Evolutionary conservation across 2,797 vertebrate species (phyloP).

Genomic region (Borostomias antarcticus): DNA sequence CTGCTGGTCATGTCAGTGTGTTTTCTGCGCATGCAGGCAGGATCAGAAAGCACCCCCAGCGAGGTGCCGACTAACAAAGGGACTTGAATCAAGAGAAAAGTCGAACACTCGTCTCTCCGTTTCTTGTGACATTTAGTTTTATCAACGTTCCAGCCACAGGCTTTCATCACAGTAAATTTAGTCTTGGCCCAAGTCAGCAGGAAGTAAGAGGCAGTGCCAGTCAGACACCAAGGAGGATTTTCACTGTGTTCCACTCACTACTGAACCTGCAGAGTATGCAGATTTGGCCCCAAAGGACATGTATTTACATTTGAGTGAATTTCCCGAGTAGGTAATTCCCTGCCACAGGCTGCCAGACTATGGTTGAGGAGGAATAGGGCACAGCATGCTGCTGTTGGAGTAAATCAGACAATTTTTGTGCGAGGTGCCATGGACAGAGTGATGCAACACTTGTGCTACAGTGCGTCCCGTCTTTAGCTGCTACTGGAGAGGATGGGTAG

Average conservation of each 20-base stretch:
- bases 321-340: conserved; percentile 1
- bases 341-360: conserved; percentile 2
- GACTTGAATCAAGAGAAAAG: background rate
- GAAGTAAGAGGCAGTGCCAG: background rate
- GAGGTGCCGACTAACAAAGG: background rate
- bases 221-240: background rate
- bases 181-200: background rate
- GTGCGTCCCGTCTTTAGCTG: background rate
- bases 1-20: background rate
- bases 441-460: background rate
- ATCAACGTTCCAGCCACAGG: background rate
- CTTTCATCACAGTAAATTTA: background rate
- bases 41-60: background rate
- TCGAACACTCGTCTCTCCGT: background rate
- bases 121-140: background rate
- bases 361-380: background rate
- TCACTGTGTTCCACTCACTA: background rate
- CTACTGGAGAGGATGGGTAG: background rate
- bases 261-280: background rate
- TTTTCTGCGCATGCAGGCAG: background rate
- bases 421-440: background rate
- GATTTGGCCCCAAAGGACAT: background rate
- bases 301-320: background rate
- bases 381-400: background rate
- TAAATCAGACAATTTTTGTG: background rate